Conservation (phyloP, 2,888 invertebrate genomes). For the Danaus chrysippus region DNA sequence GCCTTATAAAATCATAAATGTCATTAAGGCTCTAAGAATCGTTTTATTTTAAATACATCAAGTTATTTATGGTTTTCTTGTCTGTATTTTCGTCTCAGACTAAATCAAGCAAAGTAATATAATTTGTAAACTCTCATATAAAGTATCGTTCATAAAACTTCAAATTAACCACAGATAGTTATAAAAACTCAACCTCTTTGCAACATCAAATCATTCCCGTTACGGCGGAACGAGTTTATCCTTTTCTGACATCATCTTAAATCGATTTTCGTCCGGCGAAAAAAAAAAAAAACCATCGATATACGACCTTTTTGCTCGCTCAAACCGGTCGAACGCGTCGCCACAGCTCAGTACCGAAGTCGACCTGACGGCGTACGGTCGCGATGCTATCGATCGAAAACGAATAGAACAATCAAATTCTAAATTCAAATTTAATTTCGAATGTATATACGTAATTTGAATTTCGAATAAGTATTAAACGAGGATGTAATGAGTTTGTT, state of each 20-base stretch:
- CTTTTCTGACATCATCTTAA: slow-evolving; percentile 58
- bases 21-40: too few species aligned
- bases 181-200: slow-evolving; percentile 20
- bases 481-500: slow-evolving; percentile 59
- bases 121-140: too few species aligned
- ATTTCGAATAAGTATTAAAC: slow-evolving; percentile 33
- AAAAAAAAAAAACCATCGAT: slow-evolving; percentile 30
- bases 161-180: slow-evolving; percentile 5
- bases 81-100: too few species aligned
- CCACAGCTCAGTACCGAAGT: slow-evolving; percentile 41
- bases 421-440: slow-evolving; percentile 35
- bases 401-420: slow-evolving; percentile 45
- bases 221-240: slow-evolving; percentile 51
- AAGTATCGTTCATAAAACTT: too few species aligned
- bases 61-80: too few species aligned
- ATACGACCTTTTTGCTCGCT: slow-evolving; percentile 48
- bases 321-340: slow-evolving; percentile 37
- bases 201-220: slow-evolving; percentile 46
- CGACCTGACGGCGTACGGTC: slow-evolving; percentile 66
- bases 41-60: too few species aligned
- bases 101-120: too few species aligned
- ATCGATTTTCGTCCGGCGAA: slow-evolving; percentile 29
- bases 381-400: slow-evolving; percentile 67
- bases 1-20: too few species aligned
- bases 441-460: slow-evolving; percentile 7